Base-by-base conservation (phyloP, 1,140 invertebrate genomes). In the Brachionus asplanchnoidis region DNA sequence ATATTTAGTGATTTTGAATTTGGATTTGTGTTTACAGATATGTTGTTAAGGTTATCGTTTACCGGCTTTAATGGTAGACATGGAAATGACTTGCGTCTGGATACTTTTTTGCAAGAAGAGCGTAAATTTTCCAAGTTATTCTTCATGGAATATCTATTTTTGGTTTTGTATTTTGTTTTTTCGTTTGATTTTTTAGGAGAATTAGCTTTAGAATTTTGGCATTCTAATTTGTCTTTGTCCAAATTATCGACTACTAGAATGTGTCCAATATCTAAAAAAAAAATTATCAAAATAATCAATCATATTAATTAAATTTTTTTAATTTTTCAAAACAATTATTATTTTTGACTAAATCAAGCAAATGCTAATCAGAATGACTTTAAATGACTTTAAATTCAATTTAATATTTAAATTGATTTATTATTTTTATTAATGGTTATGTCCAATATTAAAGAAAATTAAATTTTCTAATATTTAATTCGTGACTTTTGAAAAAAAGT, bases 41-140 rank as follows among this genome's bases (percentile, higher is more conserved):
- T 73, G 42, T 77, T 50, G 26, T 20, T 77, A 26, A 77, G 46
- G 46, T 77, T 77, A 46, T 77, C 44, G 14, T 77, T 77, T 2
- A 77, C 42, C 6, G 73, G 73, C 12, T 77, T 77, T 5, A 77
- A 28, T 46, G 73, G 73, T 4, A 77, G 6, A 50, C 40, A 46
- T n/a, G 42, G 42, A 50, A 50, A 77, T 28, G 73, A 53, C 20
- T 77, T 77, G 46, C 42, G 46, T 28, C 73, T 44, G 9, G 26
- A 26, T 23, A 9, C 11, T 28, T 77, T 77, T 50, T 50, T 46
- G 53, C 5, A 23, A 20, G 53, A 60, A 20, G 20, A 9, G 2
- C 53, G 53, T 8, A 20, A 60, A 60, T 60, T 60, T 60, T 60
- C 53, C 17, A 40, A 40, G 28, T 73, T 73, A 40, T 42, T n/a